Conservation (phyloP, 2,113 vertebrate genomes). For the Sula dactylatra region DNA sequence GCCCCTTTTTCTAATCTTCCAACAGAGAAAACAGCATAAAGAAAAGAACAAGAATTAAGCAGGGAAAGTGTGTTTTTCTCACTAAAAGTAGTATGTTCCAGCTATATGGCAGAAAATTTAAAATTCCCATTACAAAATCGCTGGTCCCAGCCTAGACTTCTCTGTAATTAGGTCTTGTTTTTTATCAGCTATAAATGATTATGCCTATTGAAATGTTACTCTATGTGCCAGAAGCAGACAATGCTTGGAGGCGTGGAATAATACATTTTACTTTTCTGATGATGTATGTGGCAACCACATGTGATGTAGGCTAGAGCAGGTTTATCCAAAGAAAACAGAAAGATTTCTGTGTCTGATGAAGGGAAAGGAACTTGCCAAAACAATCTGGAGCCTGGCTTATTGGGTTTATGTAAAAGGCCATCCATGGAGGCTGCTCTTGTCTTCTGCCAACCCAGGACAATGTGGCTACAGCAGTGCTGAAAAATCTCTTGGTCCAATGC, state of each 20-base stretch:
- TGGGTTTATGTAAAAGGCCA: neutral
- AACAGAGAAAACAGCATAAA: neutral
- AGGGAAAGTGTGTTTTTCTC: neutral
- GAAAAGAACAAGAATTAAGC: neutral
- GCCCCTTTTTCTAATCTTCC: neutral
- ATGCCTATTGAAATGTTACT: neutral
- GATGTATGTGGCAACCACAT: neutral
- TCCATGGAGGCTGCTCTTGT: neutral
- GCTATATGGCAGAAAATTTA: neutral
- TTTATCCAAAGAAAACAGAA: neutral
- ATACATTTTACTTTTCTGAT: neutral
- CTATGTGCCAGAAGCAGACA: neutral
- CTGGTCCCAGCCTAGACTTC: neutral
- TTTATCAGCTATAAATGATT: neutral
- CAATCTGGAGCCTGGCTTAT: neutral
- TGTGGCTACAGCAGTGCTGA: neutral
- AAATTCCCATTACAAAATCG: neutral
- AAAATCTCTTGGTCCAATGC: neutral
- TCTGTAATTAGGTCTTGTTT: neutral
- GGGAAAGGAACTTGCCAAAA: neutral
- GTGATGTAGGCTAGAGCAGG: neutral
- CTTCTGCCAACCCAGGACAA: neutral
- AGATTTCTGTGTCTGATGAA: neutral
- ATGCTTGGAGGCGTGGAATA: neutral
- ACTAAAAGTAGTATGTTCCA: neutral